These are phyloP conservation scores for Nematostella vectensis DNA, from an alignment of 92 coral and sea anemone species.

Conservation along the genomic window DNA sequence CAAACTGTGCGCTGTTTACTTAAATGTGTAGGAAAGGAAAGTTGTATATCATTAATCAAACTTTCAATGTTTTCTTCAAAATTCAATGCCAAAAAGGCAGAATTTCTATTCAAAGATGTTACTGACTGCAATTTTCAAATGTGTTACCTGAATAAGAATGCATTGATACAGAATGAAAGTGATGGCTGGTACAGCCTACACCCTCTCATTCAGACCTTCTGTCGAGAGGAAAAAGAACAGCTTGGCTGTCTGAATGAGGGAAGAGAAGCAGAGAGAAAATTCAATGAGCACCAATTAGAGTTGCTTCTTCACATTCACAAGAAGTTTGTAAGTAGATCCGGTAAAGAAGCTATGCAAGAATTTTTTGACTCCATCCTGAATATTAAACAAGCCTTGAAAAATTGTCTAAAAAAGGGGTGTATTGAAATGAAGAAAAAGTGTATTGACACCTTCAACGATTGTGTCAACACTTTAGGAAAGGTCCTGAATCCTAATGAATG, in stretches of 20 bases:
- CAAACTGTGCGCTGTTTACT: slow-evolving; percentile 19
- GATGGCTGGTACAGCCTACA: slow-evolving; percentile 30
- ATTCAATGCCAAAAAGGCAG: slow-evolving; percentile 4
- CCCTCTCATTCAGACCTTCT: slow-evolving; percentile 42
- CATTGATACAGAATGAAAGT: slow-evolving; percentile 24
- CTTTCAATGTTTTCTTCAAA: slow-evolving; percentile 11
- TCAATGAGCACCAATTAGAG: slow-evolving; percentile 15
- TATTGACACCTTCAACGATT: slow-evolving; percentile 21
- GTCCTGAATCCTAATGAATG: slow-evolving; percentile 21
- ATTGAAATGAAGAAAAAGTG: slow-evolving; percentile 13
- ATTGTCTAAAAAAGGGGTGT: slow-evolving; percentile 3
- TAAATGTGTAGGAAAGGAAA: slow-evolving; percentile 6
- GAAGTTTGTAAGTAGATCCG: slow-evolving; percentile 26
- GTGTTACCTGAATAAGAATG: slow-evolving; percentile 10
- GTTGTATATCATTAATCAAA: slow-evolving; percentile 4
- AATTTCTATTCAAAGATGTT: background rate
- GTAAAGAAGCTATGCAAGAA: slow-evolving; percentile 12
- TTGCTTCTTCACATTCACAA: slow-evolving; percentile 15
- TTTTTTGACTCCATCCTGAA: slow-evolving; percentile 10
- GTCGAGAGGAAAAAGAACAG: slow-evolving; percentile 22
- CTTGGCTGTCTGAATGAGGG: slow-evolving; percentile 20
- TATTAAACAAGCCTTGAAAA: slow-evolving; percentile 23
- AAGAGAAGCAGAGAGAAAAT: slow-evolving; percentile 3
- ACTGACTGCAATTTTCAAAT: slow-evolving; percentile 5
- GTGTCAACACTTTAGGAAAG: slow-evolving; percentile 29